Conservation (phyloP, 2,888 invertebrate genomes). For the Lamproptera curius region DNA sequence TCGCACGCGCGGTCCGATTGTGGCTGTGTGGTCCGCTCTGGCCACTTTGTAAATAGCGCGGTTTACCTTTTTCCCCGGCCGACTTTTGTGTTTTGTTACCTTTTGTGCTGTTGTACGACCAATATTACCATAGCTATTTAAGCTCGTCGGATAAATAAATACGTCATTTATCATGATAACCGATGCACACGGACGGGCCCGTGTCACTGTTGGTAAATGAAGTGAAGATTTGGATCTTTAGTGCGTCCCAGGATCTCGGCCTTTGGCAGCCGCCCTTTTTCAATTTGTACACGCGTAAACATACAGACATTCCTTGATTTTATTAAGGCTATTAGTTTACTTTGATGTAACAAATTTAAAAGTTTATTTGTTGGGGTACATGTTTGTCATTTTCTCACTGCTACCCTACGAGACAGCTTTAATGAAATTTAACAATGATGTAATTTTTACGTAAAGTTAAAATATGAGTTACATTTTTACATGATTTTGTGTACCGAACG, state of each 20-base stretch:
- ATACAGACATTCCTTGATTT: too few relatives aligned
- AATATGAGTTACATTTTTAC: too few relatives aligned
- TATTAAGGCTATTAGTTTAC: too few relatives aligned
- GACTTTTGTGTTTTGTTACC: constrained; percentile 79
- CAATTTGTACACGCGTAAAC: too few relatives aligned
- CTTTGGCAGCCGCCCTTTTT: too few relatives aligned
- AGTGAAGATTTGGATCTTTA: constrained; percentile 66
- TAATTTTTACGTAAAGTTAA: too few relatives aligned
- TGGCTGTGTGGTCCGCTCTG: constrained; percentile 77
- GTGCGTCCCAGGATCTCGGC: constrained; percentile 52
- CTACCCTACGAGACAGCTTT: too few relatives aligned
- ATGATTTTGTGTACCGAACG: too few relatives aligned
- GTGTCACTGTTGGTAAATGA: constrained; percentile 55
- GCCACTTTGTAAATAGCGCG: constrained; percentile 79
- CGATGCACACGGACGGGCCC: constrained; percentile 64
- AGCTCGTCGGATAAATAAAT: constrained; percentile 77
- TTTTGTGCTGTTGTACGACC: constrained; percentile 78
- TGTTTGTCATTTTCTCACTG: too few relatives aligned
- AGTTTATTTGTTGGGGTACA: too few relatives aligned
- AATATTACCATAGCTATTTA: constrained; percentile 79
- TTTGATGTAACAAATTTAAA: too few relatives aligned
- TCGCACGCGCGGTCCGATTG: constrained; percentile 78
- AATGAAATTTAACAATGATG: too few relatives aligned
- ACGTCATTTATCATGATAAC: constrained; percentile 78
- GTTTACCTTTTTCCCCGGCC: constrained; percentile 72